These are phyloP conservation scores for Drosophila lini DNA, from an alignment of 1,140 invertebrate genomes.

Conservation along the genomic window DNA sequence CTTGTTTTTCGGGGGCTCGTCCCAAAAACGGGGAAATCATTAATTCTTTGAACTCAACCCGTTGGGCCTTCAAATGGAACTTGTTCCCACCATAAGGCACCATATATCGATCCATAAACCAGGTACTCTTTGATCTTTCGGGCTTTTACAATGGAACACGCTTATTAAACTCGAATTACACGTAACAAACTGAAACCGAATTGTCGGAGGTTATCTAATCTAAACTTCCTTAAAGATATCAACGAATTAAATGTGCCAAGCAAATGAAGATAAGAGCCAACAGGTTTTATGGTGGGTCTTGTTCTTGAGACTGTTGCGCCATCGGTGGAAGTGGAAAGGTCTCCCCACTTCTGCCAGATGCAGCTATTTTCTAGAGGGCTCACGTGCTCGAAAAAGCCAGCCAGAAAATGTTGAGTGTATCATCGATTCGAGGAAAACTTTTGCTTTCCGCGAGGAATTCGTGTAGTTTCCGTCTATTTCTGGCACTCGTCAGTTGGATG, in stretches of 20 bases:
- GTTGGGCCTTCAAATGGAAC: conserved; percentile 11
- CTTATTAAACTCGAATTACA: conserved; percentile 50
- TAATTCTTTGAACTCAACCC: background rate
- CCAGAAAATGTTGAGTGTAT: conserved; percentile 12
- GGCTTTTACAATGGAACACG: conserved; percentile 20
- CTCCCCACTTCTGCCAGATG: conserved; percentile 38
- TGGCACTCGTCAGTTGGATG: conserved; percentile 60
- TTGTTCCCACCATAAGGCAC: conserved; percentile 19
- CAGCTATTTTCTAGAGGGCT: conserved; percentile 28
- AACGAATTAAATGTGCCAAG: conserved; percentile 34
- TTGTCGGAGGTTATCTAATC: conserved; percentile 38
- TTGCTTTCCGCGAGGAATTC: conserved; percentile 64
- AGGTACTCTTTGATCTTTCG: conserved; percentile 23
- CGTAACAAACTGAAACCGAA: conserved; percentile 3
- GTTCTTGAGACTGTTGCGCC: conserved; percentile 33
- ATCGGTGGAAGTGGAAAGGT: conserved; percentile 27
- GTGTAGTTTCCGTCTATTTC: conserved; percentile 50
- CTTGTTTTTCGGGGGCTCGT: conserved; percentile 52
- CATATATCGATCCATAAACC: conserved; percentile 32
- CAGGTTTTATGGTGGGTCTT: conserved; percentile 30
- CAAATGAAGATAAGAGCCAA: conserved; percentile 39
- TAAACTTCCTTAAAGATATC: conserved; percentile 32
- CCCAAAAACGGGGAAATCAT: conserved; percentile 4
- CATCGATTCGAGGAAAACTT: conserved; percentile 52
- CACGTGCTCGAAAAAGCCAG: conserved; percentile 25